Evolutionary conservation across 2,888 invertebrate genomes (phyloP).

Genomic region (Metellina segmentata): DNA sequence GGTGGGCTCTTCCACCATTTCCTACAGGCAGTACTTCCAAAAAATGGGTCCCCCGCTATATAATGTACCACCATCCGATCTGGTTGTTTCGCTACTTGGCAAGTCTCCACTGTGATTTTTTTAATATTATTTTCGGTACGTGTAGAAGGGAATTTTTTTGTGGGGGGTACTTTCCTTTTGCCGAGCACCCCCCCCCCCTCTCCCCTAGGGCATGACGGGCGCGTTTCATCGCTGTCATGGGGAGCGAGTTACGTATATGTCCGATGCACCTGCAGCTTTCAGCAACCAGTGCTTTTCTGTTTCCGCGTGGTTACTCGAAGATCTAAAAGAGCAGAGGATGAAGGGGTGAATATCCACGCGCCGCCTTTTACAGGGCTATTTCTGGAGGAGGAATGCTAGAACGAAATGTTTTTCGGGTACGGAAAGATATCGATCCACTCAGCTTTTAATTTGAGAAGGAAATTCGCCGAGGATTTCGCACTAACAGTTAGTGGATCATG

Average conservation of each 20-base stretch:
- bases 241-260: slow-evolving; percentile 39
- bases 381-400: background rate
- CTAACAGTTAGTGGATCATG: background rate
- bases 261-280: slow-evolving; percentile 53
- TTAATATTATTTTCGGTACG: slow-evolving; percentile 42
- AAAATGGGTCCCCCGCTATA: slow-evolving; percentile 58
- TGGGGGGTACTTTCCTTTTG: background rate
- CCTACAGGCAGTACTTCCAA: slow-evolving; percentile 20
- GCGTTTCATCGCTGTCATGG: slow-evolving; percentile 62
- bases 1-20: slow-evolving; percentile 22
- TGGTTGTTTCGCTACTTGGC: slow-evolving; percentile 70
- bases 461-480: background rate
- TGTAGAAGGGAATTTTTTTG: slow-evolving; percentile 30
- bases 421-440: background rate
- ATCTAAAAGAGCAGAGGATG: too few relatives aligned
- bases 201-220: slow-evolving; percentile 43
- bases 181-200: background rate
- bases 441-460: background rate
- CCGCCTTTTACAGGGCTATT: background rate
- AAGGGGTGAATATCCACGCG: too few relatives aligned
- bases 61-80: slow-evolving; percentile 71
- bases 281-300: slow-evolving; percentile 61
- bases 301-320: background rate
- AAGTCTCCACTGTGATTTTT: slow-evolving; percentile 53
- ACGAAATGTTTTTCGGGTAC: background rate